Conservation (phyloP, 2,113 vertebrate genomes). For the Ciconia boyciana region DNA sequence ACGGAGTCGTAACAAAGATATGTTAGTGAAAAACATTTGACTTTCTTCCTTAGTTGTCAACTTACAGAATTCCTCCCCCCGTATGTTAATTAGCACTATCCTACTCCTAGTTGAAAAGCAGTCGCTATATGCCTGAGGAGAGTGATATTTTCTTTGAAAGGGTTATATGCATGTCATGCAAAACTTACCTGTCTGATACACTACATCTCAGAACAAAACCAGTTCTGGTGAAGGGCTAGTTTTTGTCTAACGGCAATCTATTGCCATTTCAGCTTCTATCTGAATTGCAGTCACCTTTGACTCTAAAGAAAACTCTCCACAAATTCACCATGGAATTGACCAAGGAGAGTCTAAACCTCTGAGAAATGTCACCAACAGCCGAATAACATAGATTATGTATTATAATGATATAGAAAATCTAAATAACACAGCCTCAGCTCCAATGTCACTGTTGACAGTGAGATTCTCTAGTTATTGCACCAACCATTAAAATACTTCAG, state of each 20-base stretch:
- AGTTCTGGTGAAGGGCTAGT: neutral
- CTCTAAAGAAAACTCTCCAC: neutral
- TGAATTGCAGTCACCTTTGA: neutral
- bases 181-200: neutral
- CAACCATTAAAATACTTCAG: neutral
- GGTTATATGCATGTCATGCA: accelerated
- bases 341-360: neutral
- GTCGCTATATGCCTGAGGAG: neutral
- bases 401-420: neutral
- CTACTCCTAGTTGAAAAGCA: neutral
- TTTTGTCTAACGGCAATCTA: neutral
- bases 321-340: neutral
- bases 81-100: neutral
- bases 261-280: neutral
- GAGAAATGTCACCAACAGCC: neutral
- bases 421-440: neutral
- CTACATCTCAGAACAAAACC: neutral
- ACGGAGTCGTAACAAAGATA: neutral
- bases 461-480: neutral
- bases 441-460: neutral
- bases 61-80: neutral
- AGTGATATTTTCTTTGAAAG: neutral
- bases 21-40: neutral
- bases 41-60: neutral
- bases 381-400: neutral